Evolutionary conservation across 2,888 invertebrate genomes (phyloP).

Genomic region (Apamea epomidion): DNA sequence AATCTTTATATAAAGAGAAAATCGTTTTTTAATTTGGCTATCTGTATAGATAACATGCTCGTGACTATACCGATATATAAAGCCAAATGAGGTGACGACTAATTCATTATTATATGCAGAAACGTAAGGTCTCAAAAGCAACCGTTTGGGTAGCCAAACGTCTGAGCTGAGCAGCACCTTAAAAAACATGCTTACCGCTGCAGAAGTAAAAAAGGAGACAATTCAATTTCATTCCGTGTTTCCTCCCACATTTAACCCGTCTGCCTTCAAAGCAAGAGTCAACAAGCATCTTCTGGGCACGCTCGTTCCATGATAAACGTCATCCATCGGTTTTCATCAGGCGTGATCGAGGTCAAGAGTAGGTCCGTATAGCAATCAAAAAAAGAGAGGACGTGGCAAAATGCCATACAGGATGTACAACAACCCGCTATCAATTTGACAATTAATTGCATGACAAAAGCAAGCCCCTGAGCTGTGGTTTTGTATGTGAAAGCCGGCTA

Average conservation of each 20-base stretch:
- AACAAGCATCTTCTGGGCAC: too few relatives aligned
- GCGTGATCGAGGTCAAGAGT: too few relatives aligned
- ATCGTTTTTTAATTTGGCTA: not conserved
- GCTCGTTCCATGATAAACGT: too few relatives aligned
- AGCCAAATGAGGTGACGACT: not conserved
- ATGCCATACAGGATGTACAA: not conserved
- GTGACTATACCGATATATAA: not conserved
- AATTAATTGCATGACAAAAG: not conserved
- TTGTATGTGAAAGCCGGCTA: not conserved
- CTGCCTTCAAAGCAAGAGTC: too few relatives aligned
- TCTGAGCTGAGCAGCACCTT: not conserved
- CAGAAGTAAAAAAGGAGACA: too few relatives aligned
- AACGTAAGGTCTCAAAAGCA: not conserved
- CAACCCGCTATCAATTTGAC: not conserved
- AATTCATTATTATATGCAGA: not conserved
- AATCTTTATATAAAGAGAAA: not conserved
- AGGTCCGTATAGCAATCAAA: too few relatives aligned
- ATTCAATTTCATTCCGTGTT: too few relatives aligned
- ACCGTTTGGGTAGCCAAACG: not conserved
- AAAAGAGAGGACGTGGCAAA: not conserved
- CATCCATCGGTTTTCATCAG: too few relatives aligned
- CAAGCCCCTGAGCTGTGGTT: not conserved
- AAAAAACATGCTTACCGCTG: not conserved
- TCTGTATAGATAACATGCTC: not conserved
- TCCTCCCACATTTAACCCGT: too few relatives aligned